phyloP scores from a whole-genome alignment of 2,888 invertebrate species.

The Trissolcus brochymenae region DNA sequence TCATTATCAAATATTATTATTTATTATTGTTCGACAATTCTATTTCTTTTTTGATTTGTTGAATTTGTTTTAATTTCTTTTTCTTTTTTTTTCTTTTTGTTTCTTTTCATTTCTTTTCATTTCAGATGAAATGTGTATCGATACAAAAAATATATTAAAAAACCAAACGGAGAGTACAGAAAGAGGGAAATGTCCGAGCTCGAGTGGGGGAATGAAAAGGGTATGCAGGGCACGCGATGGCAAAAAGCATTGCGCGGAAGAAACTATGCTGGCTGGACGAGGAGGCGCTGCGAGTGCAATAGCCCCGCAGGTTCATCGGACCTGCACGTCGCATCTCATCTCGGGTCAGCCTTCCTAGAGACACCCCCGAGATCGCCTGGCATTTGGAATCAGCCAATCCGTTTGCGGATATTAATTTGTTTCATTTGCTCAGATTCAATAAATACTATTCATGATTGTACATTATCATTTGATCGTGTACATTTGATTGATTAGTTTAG shows the following conservation, averaged over 20 bases:
- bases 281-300: conserved; percentile 65
- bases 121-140: not conserved
- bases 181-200: not conserved
- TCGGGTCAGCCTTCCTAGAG: not conserved
- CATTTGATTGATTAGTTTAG: too few species aligned
- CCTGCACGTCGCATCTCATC: conserved; percentile 53
- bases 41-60: too few species aligned
- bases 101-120: not conserved
- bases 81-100: not conserved
- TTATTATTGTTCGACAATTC: too few species aligned
- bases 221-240: conserved; percentile 72
- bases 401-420: too few species aligned
- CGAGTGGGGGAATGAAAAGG: conserved; percentile 60
- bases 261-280: conserved; percentile 30
- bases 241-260: conserved; percentile 68
- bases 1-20: too few species aligned
- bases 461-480: too few species aligned
- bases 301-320: conserved; percentile 74
- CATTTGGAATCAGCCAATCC: too few species aligned
- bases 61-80: too few species aligned
- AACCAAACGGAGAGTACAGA: not conserved
- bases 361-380: too few species aligned
- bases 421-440: too few species aligned
- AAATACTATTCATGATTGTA: too few species aligned
- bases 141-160: not conserved